A percentile compares a stretch with the other conserved stretches of the same genome.
Conservation (phyloP, 2,797 vertebrate genomes). For the Acrossocheilus fasciatus region DNA sequence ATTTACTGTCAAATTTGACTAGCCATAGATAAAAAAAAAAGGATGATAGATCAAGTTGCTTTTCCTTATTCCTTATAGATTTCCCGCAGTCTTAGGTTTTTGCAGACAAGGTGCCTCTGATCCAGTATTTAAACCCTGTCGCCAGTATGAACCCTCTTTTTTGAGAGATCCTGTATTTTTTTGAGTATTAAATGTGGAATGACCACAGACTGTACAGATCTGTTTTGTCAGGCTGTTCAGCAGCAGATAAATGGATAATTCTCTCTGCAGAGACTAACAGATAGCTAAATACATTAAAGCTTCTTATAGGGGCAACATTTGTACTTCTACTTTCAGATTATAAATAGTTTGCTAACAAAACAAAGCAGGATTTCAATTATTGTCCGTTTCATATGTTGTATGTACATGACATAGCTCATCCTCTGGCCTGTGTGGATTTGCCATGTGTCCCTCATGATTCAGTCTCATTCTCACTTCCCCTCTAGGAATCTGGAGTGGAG, state of each 20-base stretch:
- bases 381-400: background rate
- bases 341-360: background rate
- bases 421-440: constrained; percentile 56
- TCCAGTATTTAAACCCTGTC: background rate
- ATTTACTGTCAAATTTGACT: background rate
- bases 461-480: constrained; percentile 62
- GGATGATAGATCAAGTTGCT: background rate
- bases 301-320: background rate
- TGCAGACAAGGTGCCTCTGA: background rate
- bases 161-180: background rate
- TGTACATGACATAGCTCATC: background rate
- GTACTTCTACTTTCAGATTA: background rate
- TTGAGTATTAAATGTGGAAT: background rate
- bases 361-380: background rate
- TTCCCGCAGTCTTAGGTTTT: background rate
- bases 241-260: background rate
- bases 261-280: background rate
- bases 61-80: background rate
- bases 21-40: background rate
- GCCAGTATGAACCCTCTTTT: background rate
- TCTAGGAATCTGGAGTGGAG: constrained; percentile 68
- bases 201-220: background rate
- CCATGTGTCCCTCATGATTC: constrained; percentile 46
- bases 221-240: background rate
- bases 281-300: background rate